Evolutionary conservation across 2,888 invertebrate genomes (phyloP).

Genomic region (Heteropelma amictum): DNA sequence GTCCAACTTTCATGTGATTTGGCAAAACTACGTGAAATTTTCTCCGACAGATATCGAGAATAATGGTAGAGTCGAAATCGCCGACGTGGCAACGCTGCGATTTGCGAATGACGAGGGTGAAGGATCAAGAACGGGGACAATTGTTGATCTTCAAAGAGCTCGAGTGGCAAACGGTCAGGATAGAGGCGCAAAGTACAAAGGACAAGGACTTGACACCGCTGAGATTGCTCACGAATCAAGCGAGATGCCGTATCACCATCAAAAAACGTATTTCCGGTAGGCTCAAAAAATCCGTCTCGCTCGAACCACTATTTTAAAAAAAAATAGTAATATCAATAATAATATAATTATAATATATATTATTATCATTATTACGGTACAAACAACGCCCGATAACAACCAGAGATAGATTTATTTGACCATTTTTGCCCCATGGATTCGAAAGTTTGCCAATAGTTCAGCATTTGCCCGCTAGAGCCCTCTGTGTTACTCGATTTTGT

Average conservation of each 20-base stretch:
- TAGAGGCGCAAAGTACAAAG: slow-evolving; percentile 93
- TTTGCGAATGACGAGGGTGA: slow-evolving; percentile 93
- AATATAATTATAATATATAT: too few species aligned
- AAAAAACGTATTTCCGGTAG: slow-evolving; percentile 95
- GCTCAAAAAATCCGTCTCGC: too few species aligned
- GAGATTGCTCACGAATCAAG: slow-evolving; percentile 94
- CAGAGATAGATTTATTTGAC: too few species aligned
- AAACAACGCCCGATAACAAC: too few species aligned
- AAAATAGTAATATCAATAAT: too few species aligned
- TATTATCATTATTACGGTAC: too few species aligned
- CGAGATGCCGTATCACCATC: slow-evolving; percentile 95
- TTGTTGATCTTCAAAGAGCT: slow-evolving; percentile 97
- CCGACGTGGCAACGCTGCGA: slow-evolving; percentile 94
- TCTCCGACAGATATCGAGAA: slow-evolving; percentile 88
- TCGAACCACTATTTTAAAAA: too few species aligned
- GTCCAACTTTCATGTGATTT: too few species aligned
- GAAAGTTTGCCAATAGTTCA: too few species aligned
- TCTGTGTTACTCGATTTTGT: too few species aligned
- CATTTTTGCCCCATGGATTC: too few species aligned
- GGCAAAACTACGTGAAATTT: slow-evolving; percentile 3
- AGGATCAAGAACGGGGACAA: slow-evolving; percentile 92
- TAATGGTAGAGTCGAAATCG: slow-evolving; percentile 95
- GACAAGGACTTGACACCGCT: slow-evolving; percentile 91
- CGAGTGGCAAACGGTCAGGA: slow-evolving; percentile 97
- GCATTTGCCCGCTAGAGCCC: too few species aligned